phyloP scores from a whole-genome alignment of 2,797 vertebrate species.

The Manis crassicaudata region DNA sequence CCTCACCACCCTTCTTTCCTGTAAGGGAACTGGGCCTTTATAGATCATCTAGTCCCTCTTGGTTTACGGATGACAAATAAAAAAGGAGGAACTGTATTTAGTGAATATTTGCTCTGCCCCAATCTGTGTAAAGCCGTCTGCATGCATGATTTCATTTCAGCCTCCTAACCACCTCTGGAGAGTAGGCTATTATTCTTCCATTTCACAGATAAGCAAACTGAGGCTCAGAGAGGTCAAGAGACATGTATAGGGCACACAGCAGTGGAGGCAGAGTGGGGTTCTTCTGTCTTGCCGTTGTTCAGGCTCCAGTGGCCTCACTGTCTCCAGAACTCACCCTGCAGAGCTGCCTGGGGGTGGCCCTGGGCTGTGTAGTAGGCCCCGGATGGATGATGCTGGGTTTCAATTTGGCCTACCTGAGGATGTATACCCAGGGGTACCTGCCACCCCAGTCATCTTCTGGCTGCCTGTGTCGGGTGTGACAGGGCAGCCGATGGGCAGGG shows the following conservation, averaged over 20 bases:
- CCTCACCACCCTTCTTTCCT: conserved; percentile 23
- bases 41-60: not conserved
- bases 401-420: not conserved
- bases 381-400: not conserved
- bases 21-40: not conserved
- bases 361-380: not conserved
- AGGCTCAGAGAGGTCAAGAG: conserved; percentile 14
- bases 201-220: conserved; percentile 36
- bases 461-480: not conserved
- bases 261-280: not conserved
- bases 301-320: not conserved
- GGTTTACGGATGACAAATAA: conserved; percentile 18
- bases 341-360: not conserved
- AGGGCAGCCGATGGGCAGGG: not conserved
- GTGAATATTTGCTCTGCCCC: not conserved
- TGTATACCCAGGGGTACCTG: not conserved
- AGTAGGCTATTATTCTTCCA: not conserved
- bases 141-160: not conserved
- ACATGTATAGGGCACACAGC: not conserved
- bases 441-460: not conserved
- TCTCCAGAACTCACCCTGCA: not conserved
- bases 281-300: not conserved
- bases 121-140: not conserved
- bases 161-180: not conserved
- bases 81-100: not conserved